Evolutionary conservation across 2,113 vertebrate species (phyloP), one percentile per base, ranked within the genome.

Genomic region (Neopipo cinnamomea): DNA sequence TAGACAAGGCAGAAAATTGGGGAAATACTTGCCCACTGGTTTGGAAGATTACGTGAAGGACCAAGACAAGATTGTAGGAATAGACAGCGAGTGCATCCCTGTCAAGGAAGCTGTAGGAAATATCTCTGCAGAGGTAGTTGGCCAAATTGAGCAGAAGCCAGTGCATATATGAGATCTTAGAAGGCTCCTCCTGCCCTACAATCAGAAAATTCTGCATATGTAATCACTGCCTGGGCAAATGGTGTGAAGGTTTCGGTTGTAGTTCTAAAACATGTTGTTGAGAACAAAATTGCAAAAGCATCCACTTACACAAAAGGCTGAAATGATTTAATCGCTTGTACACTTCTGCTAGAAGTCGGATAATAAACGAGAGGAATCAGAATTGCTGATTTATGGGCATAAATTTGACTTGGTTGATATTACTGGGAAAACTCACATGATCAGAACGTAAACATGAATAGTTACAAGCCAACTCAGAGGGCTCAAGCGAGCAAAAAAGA

Each of bases 371-470:
- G 65, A 84, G 50, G 85, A 92, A 93, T 86, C 86, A 88, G 87
- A 94, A 94, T 74, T 85, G 68, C 76, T 94, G 79, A 93, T 90
- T 91, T 91, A 80, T 20, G 30, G 94, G 79, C 65, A 93, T 46
- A 77, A 75, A 72, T 86, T 93, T 88, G 47, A 72, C 79, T 55
- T 61, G 65, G 65, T 74, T 92, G 63, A 24, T 88, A 77, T 88
- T 68, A 39, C 63, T 59, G 20, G 55, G 90, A 86, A 92, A 71
- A 87, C 18, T 91, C 76, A 73, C 33, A 28, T 16, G 75, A 55
- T 47, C 68, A 59, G 72, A 75, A 94, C 2, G 2, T 41, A 72
- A 88, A 93, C 90, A 76, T 17, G 20, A 84, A 74, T n/a, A 24
- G 39, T 47, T 56, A 67, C 52, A 81, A 80, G 30, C 65, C 41